Evolutionary conservation across 2,113 vertebrate genomes (phyloP).

Genomic region (Sturnira hondurensis): DNA sequence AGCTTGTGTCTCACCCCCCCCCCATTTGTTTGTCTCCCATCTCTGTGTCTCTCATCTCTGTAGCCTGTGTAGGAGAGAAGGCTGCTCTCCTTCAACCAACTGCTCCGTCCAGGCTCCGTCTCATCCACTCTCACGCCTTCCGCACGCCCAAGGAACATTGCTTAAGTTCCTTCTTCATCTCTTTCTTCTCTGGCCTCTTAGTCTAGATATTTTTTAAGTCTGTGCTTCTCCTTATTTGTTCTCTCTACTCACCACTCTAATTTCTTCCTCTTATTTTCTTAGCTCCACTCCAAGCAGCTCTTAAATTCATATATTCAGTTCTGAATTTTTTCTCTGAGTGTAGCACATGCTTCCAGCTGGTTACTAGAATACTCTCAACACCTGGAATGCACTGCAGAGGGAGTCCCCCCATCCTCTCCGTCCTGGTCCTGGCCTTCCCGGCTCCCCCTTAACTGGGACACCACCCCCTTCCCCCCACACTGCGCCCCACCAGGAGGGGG

Average conservation of each 20-base stretch:
- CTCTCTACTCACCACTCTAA: background rate
- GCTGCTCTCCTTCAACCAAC: fast-evolving
- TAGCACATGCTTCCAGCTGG: background rate
- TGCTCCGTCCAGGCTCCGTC: fast-evolving
- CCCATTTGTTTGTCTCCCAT: background rate
- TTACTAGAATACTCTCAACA: background rate
- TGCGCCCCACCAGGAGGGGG: background rate
- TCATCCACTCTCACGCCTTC: too few relatives aligned
- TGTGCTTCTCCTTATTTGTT: background rate
- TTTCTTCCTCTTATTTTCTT: background rate
- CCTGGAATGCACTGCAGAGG: background rate
- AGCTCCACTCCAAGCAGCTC: background rate
- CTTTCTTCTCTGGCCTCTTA: background rate
- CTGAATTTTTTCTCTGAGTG: background rate
- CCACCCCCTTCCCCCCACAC: fast-evolving
- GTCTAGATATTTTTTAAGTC: background rate
- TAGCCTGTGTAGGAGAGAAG: background rate
- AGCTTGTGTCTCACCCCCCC: too few relatives aligned
- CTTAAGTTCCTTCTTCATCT: background rate
- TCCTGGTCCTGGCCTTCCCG: background rate
- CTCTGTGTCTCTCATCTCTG: background rate
- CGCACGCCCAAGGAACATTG: background rate
- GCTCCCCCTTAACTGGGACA: background rate
- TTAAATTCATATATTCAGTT: background rate
- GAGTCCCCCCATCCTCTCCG: too few relatives aligned